Evolutionary conservation across 23 tunicate species (phyloP), one percentile per base, ranked within the genome.

Genomic region (Styela clava): DNA sequence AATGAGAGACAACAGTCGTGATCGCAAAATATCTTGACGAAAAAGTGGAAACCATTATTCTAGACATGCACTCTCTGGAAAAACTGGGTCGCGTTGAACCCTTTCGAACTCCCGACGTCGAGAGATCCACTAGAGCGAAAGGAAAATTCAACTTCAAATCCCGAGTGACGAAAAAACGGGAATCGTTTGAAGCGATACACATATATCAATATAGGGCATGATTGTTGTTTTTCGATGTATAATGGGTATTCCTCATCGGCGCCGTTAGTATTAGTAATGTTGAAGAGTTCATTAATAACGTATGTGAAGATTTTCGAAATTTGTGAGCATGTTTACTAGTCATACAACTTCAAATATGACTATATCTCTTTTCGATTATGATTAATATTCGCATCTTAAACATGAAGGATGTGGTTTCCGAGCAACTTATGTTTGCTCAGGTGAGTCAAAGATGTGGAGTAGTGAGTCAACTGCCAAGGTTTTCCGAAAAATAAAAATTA

Each of bases 11-110:
- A n/a, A n/a, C n/a, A n/a, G n/a, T n/a, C n/a, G n/a, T n/a, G n/a
- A n/a, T n/a, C n/a, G n/a, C n/a, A n/a, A n/a, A n/a, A n/a, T n/a
- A n/a, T n/a, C n/a, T n/a, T n/a, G n/a, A n/a, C n/a, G n/a, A n/a
- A n/a, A n/a, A n/a, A 16, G 71, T 67, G 71, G 71, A 67, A 67
- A 67, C 71, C 71, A 67, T 25, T 18, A 16, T 29, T 25, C 32
- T 67, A 27, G 71, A 29, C 71, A 24, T 27, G 19, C 71, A 67
- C 32, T 25, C 31, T 67, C 32, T 29, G 71, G 71, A 67, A 44
- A 76, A 76, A 76, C 68, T 76, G 81, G 81, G 81, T 76, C 81
- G 81, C 81, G 81, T 76, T 76, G 81, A 76, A 76, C 81, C 31
- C 81, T 36, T 56, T 0, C n/a, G 24, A 76, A 23, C 81, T 52